Conservation (phyloP, 1,140 invertebrate genomes). For the Procambarus virginalis region DNA sequence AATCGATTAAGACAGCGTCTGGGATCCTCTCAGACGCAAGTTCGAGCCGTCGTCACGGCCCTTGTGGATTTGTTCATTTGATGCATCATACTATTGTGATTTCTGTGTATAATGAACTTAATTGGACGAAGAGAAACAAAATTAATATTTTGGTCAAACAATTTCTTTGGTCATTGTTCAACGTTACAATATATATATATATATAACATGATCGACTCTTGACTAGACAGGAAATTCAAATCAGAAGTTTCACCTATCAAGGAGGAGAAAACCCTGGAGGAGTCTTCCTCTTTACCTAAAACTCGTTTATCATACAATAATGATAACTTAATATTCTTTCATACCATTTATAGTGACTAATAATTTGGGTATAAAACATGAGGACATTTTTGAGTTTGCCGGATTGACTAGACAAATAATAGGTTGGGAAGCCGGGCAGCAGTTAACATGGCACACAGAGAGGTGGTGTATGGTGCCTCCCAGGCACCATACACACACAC, state of each 20-base stretch:
- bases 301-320: neutral
- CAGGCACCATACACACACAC: no score
- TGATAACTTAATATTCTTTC: neutral
- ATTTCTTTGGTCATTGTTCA: slow-evolving; percentile 67
- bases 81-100: no score
- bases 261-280: no score
- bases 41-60: no score
- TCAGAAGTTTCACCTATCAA: neutral
- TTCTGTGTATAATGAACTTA: no score
- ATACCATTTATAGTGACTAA: neutral
- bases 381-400: slow-evolving; percentile 21
- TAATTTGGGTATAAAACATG: slow-evolving; percentile 30
- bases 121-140: neutral
- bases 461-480: no score
- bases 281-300: neutral
- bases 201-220: slow-evolving; percentile 44
- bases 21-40: no score
- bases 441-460: no score
- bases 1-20: no score
- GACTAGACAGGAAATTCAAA: slow-evolving; percentile 62
- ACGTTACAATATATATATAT: slow-evolving; percentile 31
- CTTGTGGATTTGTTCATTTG: no score
- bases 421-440: neutral
- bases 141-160: slow-evolving; percentile 58
- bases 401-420: slow-evolving; percentile 35